Evolutionary conservation across 1,140 invertebrate species (phyloP), one percentile per base, ranked within the genome.

Genomic region (Micrasema longulum): DNA sequence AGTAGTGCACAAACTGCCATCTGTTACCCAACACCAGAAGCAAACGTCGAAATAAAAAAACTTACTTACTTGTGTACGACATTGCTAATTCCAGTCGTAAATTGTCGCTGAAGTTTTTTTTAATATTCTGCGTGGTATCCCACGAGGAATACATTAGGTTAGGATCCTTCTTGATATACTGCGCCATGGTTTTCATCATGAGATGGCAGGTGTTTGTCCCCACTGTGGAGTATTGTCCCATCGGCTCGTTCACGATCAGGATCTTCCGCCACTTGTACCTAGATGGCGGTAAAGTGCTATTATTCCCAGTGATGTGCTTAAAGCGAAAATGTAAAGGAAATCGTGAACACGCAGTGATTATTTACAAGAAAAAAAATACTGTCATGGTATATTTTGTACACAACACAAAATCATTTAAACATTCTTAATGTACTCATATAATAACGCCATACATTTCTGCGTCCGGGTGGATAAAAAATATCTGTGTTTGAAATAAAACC

Each of bases 191-290:
- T 69, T 89, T 89, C 88, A 90, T 90, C 85, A 91, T 89, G 43
- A 91, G 82, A 38, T 89, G 88, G 78, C 91, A 92, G 6, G 89
- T 89, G 6, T 88, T 85, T 69, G 86, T 86, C 0, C 91, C 91
- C 18, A 85, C 90, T 2, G 92, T 80, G 76, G 88, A 79, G 55
- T 85, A 79, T 78, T 91, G 89, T 0, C 90, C 91, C 38, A 89
- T 85, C 1, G 89, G 89, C 72, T 93, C 89, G 76, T 91, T 93
- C 77, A 94, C 83, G 41, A 94, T 81, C 48, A 91, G 87, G 0
- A 92, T 84, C 79, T 90, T 91, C 47, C 79, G 82, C 92, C 92
- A 94, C 9, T 86, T 75, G 79, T 88, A 90, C 62, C 91, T 92
- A 82, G 78, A 86, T 83, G 81, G 79, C 80, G 80, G 72, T 69